These are phyloP conservation scores for Metellina segmentata DNA, from an alignment of 2,888 invertebrate species.

Conservation along the genomic window DNA sequence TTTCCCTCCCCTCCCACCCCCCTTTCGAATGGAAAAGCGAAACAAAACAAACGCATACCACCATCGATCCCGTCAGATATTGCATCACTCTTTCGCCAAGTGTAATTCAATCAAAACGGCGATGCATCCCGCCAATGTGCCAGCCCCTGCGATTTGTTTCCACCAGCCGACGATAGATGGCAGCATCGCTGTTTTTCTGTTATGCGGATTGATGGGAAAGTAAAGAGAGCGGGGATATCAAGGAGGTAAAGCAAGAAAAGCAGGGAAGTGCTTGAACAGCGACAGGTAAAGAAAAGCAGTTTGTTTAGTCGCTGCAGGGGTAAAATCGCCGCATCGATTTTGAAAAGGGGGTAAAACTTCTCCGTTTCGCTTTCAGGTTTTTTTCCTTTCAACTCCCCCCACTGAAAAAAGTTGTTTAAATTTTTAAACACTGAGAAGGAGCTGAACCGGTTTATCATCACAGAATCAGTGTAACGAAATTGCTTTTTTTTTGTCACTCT, in stretches of 20 bases:
- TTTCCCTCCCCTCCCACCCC: conserved; percentile 1
- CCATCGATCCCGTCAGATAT: conserved; percentile 60
- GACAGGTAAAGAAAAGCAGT: conserved; percentile 36
- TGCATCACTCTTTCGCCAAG: conserved; percentile 60
- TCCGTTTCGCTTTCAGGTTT: neutral
- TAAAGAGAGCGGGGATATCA: neutral
- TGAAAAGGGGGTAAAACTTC: neutral
- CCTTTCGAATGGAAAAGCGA: conserved; percentile 58
- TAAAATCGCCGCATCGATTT: conserved; percentile 41
- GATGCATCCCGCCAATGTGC: neutral
- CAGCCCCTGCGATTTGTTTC: neutral
- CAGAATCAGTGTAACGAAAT: conserved; percentile 29
- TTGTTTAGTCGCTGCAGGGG: conserved; percentile 49
- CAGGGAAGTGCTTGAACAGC: neutral
- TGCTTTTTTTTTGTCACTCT: conserved; percentile 7
- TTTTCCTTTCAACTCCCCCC: neutral
- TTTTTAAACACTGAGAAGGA: conserved; percentile 55
- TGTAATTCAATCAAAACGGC: neutral
- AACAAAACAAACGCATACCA: conserved; percentile 70
- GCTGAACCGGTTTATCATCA: conserved; percentile 24
- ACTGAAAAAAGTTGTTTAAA: conserved; percentile 56
- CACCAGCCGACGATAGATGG: conserved; percentile 28
- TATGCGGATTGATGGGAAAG: conserved; percentile 50
- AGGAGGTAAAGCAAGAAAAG: conserved; percentile 1
- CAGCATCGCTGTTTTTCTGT: conserved; percentile 9